These are phyloP conservation scores for Notothenia rossii DNA, from an alignment of 2,113 vertebrate genomes.

Conservation along the genomic window DNA sequence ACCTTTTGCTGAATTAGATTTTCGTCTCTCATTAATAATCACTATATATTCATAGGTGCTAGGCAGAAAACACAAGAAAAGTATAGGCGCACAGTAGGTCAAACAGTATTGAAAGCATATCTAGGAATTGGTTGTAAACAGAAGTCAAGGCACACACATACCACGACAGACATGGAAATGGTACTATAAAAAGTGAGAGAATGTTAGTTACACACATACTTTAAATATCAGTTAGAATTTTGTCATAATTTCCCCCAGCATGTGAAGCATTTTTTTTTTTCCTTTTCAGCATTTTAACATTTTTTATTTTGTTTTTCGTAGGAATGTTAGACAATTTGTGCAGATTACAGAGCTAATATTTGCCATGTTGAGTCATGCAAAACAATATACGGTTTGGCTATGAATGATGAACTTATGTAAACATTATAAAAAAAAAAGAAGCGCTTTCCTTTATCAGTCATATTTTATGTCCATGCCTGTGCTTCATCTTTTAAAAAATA, in stretches of 20 bases:
- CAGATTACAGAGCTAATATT: conserved; percentile 78
- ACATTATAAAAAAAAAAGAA: conserved; percentile 77
- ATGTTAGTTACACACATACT: conserved; percentile 85
- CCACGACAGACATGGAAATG: conserved; percentile 80
- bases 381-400: conserved; percentile 74
- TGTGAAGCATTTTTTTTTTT: conserved; percentile 66
- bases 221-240: conserved; percentile 87
- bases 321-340: conserved; percentile 87
- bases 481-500: conserved; percentile 79
- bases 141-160: conserved; percentile 91
- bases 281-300: conserved; percentile 49
- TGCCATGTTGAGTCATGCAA: conserved; percentile 77
- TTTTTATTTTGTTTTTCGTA: conserved; percentile 73
- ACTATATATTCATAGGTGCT: conserved; percentile 78
- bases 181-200: conserved; percentile 78
- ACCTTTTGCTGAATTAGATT: conserved; percentile 81
- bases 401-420: conserved; percentile 82
- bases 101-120: conserved; percentile 74
- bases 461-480: conserved; percentile 56
- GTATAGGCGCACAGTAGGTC: conserved; percentile 70
- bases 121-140: conserved; percentile 84
- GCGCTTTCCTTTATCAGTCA: conserved; percentile 75
- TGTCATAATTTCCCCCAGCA: conserved; percentile 48
- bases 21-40: conserved; percentile 78
- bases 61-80: conserved; percentile 72